Evolutionary conservation across 2,888 invertebrate species (phyloP), one percentile per base, ranked within the genome.

Genomic region (Parapristionchus giblindavisi): DNA sequence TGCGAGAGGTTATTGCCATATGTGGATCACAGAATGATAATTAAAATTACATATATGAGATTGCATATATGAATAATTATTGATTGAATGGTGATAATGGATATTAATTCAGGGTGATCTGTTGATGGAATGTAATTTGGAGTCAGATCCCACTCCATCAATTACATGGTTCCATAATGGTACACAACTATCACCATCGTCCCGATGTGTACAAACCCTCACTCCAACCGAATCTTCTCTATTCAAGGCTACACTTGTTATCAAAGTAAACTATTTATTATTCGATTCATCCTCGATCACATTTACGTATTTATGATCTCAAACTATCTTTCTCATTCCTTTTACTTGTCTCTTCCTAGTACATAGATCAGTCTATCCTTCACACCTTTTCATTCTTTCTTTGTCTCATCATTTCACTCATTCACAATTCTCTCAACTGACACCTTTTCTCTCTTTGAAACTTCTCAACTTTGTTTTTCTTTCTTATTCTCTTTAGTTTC

Each of bases 51-150:
- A n/a, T n/a, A n/a, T n/a, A n/a, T n/a, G n/a, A n/a, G n/a, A n/a
- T n/a, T 48, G 11, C 48, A 48, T 14, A 48, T 8, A 34, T 32
- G 17, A 34, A 36, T 6, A 60, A 60, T 32, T 32, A 60, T 27
- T 14, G 36, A 32, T n/a, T 21, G 24, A 36, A 40, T n/a, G n/a
- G 1, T 40, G 34, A 29, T n/a, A 21, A 56, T 38, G 4, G 3
- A 27, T 5, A 32, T 21, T 17, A 17, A 76, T 83, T 52, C 75
- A 83, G 83, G 88, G 88, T 76, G 87, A 88, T 81, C 81, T 88
- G 82, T 78, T 88, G 79, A 88, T 88, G 88, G 87, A 88, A 81
- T 87, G 87, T 80, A 77, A 80, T 73, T 81, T 87, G 54, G 87
- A 87, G 77, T 84, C 87, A 60, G 83, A 86, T 52, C 87, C 87